Percentiles rank a stretch among this genome's conserved stretches.
Evolutionary conservation across 2,797 vertebrate genomes (phyloP).

Genomic region (Epinephelus malabaricus): DNA sequence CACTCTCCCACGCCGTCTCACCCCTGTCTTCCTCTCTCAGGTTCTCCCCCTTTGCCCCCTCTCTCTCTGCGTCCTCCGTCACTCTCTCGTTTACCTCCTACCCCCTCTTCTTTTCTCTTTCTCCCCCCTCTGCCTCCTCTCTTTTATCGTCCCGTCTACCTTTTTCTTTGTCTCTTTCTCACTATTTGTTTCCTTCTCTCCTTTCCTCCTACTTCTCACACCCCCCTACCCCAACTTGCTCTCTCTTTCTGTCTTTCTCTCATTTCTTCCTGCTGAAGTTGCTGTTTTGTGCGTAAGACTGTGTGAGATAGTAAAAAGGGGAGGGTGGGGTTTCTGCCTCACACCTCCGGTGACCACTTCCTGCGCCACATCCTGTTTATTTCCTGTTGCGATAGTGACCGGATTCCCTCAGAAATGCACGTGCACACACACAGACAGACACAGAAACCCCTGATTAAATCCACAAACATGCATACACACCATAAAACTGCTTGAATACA

Average conservation of each 20-base stretch:
- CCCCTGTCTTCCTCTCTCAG: too few species aligned
- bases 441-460: neutral
- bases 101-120: too few species aligned
- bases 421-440: conserved; percentile 2
- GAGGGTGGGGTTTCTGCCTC: conserved; percentile 22
- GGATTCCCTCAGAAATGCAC: conserved; percentile 26
- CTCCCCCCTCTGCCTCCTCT: neutral
- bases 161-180: neutral
- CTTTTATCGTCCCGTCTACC: too few species aligned
- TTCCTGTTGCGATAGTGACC: conserved; percentile 59
- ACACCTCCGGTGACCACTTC: conserved; percentile 66
- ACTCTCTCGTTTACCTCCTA: too few species aligned
- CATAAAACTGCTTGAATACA: neutral
- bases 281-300: neutral
- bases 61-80: neutral
- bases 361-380: conserved; percentile 67
- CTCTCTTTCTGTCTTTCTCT: neutral
- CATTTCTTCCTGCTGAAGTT: neutral
- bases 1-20: too few species aligned
- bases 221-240: too few species aligned
- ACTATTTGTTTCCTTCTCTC: neutral
- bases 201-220: too few species aligned
- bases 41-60: too few species aligned
- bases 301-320: conserved; percentile 3
- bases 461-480: neutral